Evolutionary conservation across 2,888 invertebrate species (phyloP), one percentile per base, ranked within the genome.

Genomic region (Cenopis cana): DNA sequence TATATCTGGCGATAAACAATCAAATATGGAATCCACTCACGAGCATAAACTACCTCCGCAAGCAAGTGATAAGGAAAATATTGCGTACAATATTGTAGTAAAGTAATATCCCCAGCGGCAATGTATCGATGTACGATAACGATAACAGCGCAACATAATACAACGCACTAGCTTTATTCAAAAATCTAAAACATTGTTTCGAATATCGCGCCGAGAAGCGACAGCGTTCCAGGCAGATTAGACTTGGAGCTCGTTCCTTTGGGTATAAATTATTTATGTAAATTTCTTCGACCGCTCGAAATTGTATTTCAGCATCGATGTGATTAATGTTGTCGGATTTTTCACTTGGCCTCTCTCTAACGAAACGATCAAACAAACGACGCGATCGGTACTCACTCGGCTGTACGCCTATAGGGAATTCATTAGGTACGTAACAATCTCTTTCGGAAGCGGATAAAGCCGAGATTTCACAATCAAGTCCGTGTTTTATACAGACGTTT

Each of bases 251-350:
- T 74, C 74, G 78, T 76, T 75, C 76, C 89, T 86, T 89, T 79
- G 90, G 84, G 91, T 87, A 89, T 90, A 91, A 89, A 92, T 91
- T 92, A 92, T 89, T 89, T 90, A 92, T 91, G 91, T 91, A 89
- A 91, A 91, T 91, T 88, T 85, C 87, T 89, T 89, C 85, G 87
- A 86, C 88, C 86, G 84, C 83, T 87, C 86, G 84, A 87, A 90
- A 91, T 91, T 88, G 86, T 90, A 87, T 90, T 91, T 91, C 88
- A 89, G 89, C 82, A 87, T 88, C 85, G 83, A 87, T 84, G 83
- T 92, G 91, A 93, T 92, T 90, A 90, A 92, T 91, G 86, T 85
- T 82, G 88, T 89, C 86, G 85, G 88, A 91, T 89, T 91, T 91
- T 91, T 91, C 88, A 89, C 86, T 90, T 84, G 83, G 85, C 82